Conservation (phyloP, 2,113 vertebrate species). For the Butastur rufipennis region DNA sequence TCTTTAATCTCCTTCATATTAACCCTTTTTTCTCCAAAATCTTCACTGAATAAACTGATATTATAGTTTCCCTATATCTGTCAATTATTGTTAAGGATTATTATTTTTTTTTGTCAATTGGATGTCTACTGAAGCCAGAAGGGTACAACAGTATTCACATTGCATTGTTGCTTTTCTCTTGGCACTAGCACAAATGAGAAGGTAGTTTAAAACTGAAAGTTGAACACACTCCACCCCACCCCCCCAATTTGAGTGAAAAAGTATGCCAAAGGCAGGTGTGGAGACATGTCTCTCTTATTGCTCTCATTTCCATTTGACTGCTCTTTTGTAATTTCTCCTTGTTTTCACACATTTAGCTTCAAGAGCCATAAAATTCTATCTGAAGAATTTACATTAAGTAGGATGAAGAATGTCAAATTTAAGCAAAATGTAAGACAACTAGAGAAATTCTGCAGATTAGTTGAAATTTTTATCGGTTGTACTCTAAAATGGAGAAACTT, state of each 20-base stretch:
- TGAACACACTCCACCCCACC: not conserved
- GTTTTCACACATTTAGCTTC: conserved; percentile 48
- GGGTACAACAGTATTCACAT: not conserved
- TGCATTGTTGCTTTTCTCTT: not conserved
- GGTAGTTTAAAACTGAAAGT: conserved; percentile 11
- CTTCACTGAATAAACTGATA: not conserved
- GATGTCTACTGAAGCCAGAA: not conserved
- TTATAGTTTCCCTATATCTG: not conserved
- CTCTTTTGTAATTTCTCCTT: conserved; percentile 17
- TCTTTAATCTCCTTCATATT: not conserved
- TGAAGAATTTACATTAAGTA: not conserved
- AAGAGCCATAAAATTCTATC: not conserved
- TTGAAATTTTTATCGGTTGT: not conserved
- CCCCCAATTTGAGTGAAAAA: not conserved
- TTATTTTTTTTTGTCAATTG: not conserved
- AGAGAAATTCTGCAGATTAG: not conserved
- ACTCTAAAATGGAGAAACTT: not conserved
- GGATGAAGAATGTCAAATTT: not conserved
- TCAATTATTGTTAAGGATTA: not conserved
- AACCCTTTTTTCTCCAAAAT: not conserved
- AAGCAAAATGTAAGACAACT: not conserved
- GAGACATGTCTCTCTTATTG: conserved; percentile 34
- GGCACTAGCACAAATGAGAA: not conserved
- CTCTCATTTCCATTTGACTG: conserved; percentile 37
- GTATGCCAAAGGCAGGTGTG: conserved; percentile 57